Evolutionary conservation across 30 jellyfish, hydroid and myxozoan species (phyloP), one percentile per base, ranked within the genome.

Genomic region (Catostylus mosaicus): DNA sequence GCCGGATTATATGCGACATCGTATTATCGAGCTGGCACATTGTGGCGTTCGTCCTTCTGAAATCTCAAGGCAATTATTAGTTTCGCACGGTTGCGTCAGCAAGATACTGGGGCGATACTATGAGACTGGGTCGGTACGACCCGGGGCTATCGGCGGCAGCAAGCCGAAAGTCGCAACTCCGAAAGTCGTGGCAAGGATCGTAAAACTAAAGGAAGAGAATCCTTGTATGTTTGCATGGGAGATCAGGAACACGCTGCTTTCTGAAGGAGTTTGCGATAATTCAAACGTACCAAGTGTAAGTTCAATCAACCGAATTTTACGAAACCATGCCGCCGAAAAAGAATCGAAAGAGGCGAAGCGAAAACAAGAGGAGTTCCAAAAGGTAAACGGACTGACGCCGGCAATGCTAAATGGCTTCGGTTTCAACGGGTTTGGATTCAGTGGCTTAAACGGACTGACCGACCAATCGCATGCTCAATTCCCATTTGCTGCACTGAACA

Each of bases 171-270:
- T 92, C 72, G 98, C 98, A 38, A 92, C 98, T 63, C 98, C 98
- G 16, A 92, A 92, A 56, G 98, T 92, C 56, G 98, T 92, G 61
- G 85, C 90, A 64, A 91, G 98, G 38, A 92, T 92, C 75, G 98
- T 92, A 35, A 92, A 92, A 51, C 92, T 92, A 61, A 92, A 92
- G 74, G 98, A 92, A 66, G 98, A 92, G 84, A 92, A 92, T 80
- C 98, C 98, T 22, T 92, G 98, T 43, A 92, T 92, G 98, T 92
- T 92, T 74, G 98, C 98, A 51, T 92, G 98, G 98, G 98, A 92
- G 78, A 92, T 92, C 34, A 65, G 98, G 48, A 92, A 92, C 72
- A 87, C 98, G 0, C 82, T 92, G 60, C 86, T 92, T 3, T 86
- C 94, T 27, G 98, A 92, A 70, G 98, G 98, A 14, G 89, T 92